A percentile compares a stretch with the other conserved stretches of the same genome.
These are phyloP conservation scores for Aleiodes sp. DNA, from an alignment of 1,140 invertebrate species.

Conservation along the genomic window DNA sequence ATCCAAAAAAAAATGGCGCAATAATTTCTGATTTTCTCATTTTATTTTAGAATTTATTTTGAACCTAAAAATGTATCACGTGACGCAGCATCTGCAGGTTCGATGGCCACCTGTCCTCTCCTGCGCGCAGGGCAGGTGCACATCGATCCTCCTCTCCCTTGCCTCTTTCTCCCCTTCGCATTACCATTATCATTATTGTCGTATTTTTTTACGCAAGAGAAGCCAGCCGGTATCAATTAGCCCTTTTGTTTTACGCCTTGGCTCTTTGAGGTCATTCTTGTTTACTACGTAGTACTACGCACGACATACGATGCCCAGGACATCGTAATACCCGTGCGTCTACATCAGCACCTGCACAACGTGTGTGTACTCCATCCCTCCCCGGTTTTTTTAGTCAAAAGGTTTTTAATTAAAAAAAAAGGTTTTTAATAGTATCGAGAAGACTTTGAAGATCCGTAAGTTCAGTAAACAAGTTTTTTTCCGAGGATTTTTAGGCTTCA, in stretches of 20 bases:
- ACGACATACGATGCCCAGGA: constrained; percentile 39
- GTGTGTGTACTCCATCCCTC: not conserved
- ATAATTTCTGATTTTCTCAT: not conserved
- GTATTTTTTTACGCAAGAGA: not conserved
- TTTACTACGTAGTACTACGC: constrained; percentile 51
- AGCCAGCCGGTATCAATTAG: constrained; percentile 50
- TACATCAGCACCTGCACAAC: not conserved
- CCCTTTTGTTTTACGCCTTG: constrained; percentile 40
- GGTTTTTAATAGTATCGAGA: too few relatives aligned
- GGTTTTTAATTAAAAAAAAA: too few relatives aligned
- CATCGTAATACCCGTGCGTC: not conserved
- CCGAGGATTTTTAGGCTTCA: too few relatives aligned
- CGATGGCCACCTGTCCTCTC: constrained; percentile 51
- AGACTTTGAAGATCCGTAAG: too few relatives aligned
- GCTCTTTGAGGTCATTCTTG: constrained; percentile 44
- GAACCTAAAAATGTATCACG: not conserved
- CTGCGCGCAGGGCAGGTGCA: constrained; percentile 48
- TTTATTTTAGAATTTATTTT: not conserved
- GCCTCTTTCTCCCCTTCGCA: not conserved
- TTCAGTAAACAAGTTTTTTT: too few relatives aligned
- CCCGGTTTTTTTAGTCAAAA: not conserved
- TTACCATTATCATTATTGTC: not conserved
- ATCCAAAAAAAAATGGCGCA: too few relatives aligned
- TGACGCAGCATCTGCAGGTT: constrained; percentile 46
- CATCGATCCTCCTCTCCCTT: constrained; percentile 37